These are phyloP conservation scores for Heliconius charithonia DNA, from an alignment of 2,888 invertebrate genomes.

Conservation along the genomic window DNA sequence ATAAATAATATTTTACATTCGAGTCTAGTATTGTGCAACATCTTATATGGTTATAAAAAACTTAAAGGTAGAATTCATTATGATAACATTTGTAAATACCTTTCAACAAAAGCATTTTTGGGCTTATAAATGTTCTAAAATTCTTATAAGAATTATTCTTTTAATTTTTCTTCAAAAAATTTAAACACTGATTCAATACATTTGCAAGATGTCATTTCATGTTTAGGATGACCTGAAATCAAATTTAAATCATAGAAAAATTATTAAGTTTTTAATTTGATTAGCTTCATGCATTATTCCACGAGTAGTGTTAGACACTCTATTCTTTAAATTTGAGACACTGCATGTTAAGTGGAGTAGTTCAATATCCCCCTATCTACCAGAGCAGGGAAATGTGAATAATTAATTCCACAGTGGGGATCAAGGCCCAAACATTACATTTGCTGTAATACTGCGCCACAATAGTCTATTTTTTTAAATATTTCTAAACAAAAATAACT, in stretches of 20 bases:
- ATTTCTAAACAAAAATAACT: no score
- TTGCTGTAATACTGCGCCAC: no score
- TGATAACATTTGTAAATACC: background rate
- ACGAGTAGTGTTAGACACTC: no score
- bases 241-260: background rate
- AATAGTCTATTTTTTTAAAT: no score
- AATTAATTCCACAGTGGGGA: no score
- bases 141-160: slow-evolving; percentile 38
- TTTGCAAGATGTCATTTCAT: slow-evolving; percentile 88
- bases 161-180: slow-evolving; percentile 79
- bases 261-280: background rate
- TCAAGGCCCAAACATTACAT: no score
- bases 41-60: background rate
- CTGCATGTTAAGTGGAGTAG: background rate
- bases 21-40: background rate
- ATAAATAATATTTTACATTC: no score
- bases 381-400: background rate
- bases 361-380: background rate
- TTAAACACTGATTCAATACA: slow-evolving; percentile 87
- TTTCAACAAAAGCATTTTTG: background rate
- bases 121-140: background rate
- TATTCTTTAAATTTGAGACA: no score
- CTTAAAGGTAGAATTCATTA: background rate
- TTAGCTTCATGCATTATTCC: background rate
- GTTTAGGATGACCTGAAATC: slow-evolving; percentile 83